Conservation (phyloP, 1,140 invertebrate genomes). For the Ptiloglossa arizonensis region DNA sequence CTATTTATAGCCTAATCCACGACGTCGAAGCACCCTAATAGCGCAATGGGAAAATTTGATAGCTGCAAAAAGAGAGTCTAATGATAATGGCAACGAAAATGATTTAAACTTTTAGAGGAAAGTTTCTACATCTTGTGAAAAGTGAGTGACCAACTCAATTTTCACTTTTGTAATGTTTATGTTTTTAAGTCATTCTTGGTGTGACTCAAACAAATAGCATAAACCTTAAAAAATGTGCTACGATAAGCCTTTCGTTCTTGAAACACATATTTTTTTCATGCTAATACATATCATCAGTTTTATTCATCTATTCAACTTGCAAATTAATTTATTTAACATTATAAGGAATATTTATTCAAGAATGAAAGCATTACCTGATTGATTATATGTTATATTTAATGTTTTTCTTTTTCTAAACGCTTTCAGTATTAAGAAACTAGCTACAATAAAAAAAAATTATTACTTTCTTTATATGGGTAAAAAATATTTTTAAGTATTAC, state of each 20-base stretch:
- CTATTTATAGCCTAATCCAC: constrained; percentile 71
- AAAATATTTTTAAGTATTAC: constrained; percentile 24
- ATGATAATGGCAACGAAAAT: constrained; percentile 71
- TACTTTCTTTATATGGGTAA: constrained; percentile 1
- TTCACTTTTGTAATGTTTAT: constrained; percentile 19
- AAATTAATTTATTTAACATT: constrained; percentile 43
- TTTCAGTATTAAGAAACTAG: constrained; percentile 54
- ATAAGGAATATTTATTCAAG: constrained; percentile 46
- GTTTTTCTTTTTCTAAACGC: constrained; percentile 19
- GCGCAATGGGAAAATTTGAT: constrained; percentile 83
- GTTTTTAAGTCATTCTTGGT: not conserved
- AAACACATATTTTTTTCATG: not conserved
- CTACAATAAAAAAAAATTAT: constrained; percentile 9
- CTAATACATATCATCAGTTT: constrained; percentile 11
- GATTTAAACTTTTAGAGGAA: constrained; percentile 69
- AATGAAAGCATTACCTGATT: constrained; percentile 42
- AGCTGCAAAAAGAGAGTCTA: constrained; percentile 74
- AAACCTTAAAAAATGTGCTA: not conserved
- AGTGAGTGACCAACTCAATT: not conserved
- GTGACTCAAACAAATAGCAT: constrained; percentile 19
- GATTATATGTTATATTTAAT: constrained; percentile 44
- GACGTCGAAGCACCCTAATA: constrained; percentile 80
- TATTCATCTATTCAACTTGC: constrained; percentile 21
- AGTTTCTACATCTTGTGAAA: not conserved
- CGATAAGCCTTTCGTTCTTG: constrained; percentile 15